Percentiles rank a stretch among this genome's conserved stretches.
Evolutionary conservation across 2,888 invertebrate genomes (phyloP).

Genomic region (Luffia ferchaultella): DNA sequence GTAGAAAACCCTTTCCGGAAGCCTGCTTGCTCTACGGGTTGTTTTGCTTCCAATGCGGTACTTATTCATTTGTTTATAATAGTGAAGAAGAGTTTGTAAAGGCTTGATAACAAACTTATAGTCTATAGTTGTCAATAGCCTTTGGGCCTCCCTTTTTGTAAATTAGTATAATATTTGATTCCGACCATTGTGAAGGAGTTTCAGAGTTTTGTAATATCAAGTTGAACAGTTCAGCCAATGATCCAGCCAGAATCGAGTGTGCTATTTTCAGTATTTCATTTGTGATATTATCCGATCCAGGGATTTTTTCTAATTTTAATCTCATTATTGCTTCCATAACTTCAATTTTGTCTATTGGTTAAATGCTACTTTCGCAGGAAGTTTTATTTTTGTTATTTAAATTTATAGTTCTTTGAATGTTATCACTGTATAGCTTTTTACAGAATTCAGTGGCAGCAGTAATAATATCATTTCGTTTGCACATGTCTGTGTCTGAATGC

Average conservation of each 20-base stretch:
- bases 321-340: background rate
- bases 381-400: slow-evolving; percentile 3
- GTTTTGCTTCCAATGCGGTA: slow-evolving; percentile 14
- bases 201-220: background rate
- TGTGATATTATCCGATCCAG: background rate
- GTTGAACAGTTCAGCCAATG: background rate
- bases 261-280: background rate
- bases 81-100: slow-evolving; percentile 13
- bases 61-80: slow-evolving; percentile 10
- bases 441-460: slow-evolving; percentile 9
- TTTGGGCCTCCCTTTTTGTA: slow-evolving; percentile 14
- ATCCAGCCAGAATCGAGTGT: background rate
- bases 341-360: background rate
- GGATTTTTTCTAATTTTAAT: slow-evolving; percentile 1
- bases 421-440: slow-evolving; percentile 7
- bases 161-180: slow-evolving; percentile 16
- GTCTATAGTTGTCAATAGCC: slow-evolving; percentile 11
- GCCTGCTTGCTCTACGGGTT: slow-evolving; percentile 11
- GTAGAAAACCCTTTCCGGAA: slow-evolving; percentile 10
- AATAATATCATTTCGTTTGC: slow-evolving; percentile 9
- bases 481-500: background rate
- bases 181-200: slow-evolving; percentile 9
- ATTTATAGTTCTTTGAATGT: background rate
- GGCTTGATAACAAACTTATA: slow-evolving; percentile 5
- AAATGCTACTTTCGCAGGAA: background rate